These are phyloP conservation scores for Poeciliopsis gracilis DNA, from an alignment of 2,797 vertebrate species.

Conservation along the genomic window DNA sequence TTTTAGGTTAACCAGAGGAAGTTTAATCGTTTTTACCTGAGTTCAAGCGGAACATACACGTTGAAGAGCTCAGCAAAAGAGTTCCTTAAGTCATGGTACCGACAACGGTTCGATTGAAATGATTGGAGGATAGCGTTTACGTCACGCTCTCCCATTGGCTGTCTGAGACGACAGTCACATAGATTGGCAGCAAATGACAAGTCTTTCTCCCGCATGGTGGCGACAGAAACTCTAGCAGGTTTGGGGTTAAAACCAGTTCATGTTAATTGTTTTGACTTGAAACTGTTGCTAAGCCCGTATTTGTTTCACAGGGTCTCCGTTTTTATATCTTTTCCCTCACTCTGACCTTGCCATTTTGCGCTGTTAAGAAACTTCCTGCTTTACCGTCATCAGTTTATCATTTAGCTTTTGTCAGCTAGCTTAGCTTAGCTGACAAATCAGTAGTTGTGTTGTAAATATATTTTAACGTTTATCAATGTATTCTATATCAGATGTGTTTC, in stretches of 20 bases:
- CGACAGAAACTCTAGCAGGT: slow-evolving; percentile 49
- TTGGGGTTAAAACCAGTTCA: not conserved
- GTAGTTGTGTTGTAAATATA: too few species aligned
- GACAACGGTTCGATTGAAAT: not conserved
- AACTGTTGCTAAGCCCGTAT: not conserved
- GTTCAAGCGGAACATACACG: slow-evolving; percentile 43
- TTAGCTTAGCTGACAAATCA: not conserved
- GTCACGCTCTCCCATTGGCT: slow-evolving; percentile 47
- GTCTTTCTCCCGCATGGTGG: slow-evolving; percentile 53
- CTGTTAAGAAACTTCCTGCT: not conserved
- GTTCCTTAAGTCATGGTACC: slow-evolving; percentile 12
- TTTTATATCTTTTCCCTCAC: not conserved
- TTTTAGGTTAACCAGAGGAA: not conserved
- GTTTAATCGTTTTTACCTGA: slow-evolving; percentile 61
- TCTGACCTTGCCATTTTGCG: too few species aligned
- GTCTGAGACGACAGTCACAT: slow-evolving; percentile 21
- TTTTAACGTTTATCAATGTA: not conserved
- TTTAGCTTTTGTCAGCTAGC: not conserved
- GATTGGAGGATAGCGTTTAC: slow-evolving; percentile 46
- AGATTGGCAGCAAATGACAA: not conserved
- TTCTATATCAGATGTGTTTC: not conserved
- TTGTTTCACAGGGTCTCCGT: too few species aligned
- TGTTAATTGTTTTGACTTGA: not conserved
- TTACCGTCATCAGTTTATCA: not conserved
- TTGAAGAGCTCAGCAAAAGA: slow-evolving; percentile 6